phyloP scores from a whole-genome alignment of 1,140 invertebrate species.

The Wasmannia auropunctata region DNA sequence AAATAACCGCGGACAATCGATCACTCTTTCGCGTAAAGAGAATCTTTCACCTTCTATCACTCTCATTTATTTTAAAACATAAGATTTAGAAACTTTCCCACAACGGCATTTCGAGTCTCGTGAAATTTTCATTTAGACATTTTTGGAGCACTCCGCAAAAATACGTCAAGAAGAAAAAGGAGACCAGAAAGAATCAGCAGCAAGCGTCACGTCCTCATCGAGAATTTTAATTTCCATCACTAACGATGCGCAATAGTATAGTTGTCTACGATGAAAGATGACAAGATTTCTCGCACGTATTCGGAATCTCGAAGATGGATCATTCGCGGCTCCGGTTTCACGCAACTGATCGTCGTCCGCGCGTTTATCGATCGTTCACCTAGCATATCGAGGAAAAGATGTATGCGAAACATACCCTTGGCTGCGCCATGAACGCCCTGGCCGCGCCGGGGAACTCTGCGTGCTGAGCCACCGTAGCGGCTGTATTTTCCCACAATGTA shows the following conservation, averaged over 20 bases:
- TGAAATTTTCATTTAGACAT: background rate
- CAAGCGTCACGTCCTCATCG: no score
- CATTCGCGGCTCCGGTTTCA: no score
- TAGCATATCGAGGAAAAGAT: background rate
- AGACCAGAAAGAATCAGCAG: no score
- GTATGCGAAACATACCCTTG: slow-evolving; percentile 85
- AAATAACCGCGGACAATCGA: background rate
- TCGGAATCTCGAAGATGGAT: no score
- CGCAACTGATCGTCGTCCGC: no score
- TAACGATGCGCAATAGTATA: no score
- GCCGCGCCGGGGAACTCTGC: slow-evolving; percentile 87
- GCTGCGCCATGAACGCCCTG: slow-evolving; percentile 89
- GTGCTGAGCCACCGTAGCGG: slow-evolving; percentile 87
- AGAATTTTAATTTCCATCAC: background rate
- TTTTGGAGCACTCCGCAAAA: background rate
- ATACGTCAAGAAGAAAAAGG: background rate
- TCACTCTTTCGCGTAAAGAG: background rate
- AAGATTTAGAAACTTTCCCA: background rate
- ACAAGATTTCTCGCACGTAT: no score
- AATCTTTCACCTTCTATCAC: no score
- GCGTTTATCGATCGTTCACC: no score
- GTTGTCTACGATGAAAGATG: no score
- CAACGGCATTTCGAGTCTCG: background rate
- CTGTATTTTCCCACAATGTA: slow-evolving; percentile 84
- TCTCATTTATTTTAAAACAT: no score